Conservation (phyloP, 2,113 vertebrate species). For the Aphyosemion australe region DNA sequence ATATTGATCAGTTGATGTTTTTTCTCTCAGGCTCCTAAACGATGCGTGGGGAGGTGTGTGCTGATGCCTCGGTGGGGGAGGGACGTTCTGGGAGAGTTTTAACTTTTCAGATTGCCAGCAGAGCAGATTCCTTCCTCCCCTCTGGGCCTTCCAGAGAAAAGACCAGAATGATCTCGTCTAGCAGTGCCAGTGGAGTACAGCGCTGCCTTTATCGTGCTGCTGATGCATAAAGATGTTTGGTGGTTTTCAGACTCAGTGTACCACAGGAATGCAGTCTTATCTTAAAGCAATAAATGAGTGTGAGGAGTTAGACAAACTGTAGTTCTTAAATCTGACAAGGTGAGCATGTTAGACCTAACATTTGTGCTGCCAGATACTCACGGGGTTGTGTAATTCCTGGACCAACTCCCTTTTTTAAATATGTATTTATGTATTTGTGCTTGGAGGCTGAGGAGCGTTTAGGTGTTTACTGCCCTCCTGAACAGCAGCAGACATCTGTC, state of each 20-base stretch:
- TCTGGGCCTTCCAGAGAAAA: conserved; percentile 13
- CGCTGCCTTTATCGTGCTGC: conserved; percentile 40
- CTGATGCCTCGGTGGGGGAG: conserved; percentile 1
- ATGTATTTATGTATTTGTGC: background rate
- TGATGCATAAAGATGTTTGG: conserved; percentile 51
- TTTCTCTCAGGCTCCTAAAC: conserved; percentile 17
- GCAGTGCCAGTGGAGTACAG: conserved; percentile 40
- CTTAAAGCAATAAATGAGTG: conserved; percentile 50
- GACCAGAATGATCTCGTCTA: conserved; percentile 42
- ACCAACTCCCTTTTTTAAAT: background rate
- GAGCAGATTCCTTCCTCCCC: conserved; percentile 18
- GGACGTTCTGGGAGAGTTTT: conserved; percentile 37
- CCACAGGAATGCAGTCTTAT: conserved; percentile 62
- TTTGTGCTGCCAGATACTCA: background rate
- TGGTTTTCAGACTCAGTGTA: conserved; percentile 37
- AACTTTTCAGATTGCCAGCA: conserved; percentile 49
- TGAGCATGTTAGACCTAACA: background rate
- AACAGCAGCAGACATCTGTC: conserved; percentile 45
- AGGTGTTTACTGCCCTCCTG: conserved; percentile 5
- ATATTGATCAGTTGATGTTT: background rate
- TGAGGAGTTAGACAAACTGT: background rate
- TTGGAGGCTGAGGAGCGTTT: conserved; percentile 3
- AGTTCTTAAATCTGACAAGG: background rate
- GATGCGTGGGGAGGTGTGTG: background rate
- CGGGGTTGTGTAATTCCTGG: background rate